Base-by-base conservation (phyloP, 2,888 invertebrate genomes). In the Agriopis leucophaearia region DNA sequence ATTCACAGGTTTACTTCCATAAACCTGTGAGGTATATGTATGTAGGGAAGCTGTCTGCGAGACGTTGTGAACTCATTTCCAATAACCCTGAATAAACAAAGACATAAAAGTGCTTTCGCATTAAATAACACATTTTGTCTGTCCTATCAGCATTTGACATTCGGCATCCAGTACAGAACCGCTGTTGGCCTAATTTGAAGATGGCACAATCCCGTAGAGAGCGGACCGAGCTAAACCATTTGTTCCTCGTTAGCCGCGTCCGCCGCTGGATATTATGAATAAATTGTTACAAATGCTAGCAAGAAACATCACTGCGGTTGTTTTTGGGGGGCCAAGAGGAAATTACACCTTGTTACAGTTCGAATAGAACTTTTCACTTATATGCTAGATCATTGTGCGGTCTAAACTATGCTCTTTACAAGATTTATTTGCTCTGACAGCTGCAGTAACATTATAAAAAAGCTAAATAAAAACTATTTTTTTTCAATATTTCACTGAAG, bases 141-240 rank as follows among this genome's bases (percentile, higher is more conserved):
- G n/a, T 13, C 0, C 44, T 44, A n/a, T 44, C 8, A 44, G n/a
- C 7, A 44, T 55, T 27, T 54, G 27, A 55, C 55, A 54, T 55
- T 16, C 27, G 3, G 12, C 8, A 2, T 10, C 18, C 55, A 15
- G 15, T 40, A 10, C 16, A 36, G 59, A 12, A 48, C 40, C 54
- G 27, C 58, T 42, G 64, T 42, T 68, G 65, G 67, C 73, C 72
- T 71, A 75, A 64, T 70, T 70, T 52, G 45, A 52, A 70, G 60
- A 66, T 48, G 66, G 64, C 18, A 47, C 51, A 65, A 59, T 59
- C 68, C 75, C 73, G 27, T 35, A 36, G 67, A 54, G 67, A 63
- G 42, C 12, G 15, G 48, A 48, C 48, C 64, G 48, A 40, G 47
- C 27, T 44, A 54, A 5, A 15, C 56, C 60, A 66, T 66, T 66